Evolutionary conservation across 30 jellyfish, hydroid and myxozoan genomes (phyloP), one percentile per base, ranked within the genome.

Genomic region (Nemopilema nomurai): DNA sequence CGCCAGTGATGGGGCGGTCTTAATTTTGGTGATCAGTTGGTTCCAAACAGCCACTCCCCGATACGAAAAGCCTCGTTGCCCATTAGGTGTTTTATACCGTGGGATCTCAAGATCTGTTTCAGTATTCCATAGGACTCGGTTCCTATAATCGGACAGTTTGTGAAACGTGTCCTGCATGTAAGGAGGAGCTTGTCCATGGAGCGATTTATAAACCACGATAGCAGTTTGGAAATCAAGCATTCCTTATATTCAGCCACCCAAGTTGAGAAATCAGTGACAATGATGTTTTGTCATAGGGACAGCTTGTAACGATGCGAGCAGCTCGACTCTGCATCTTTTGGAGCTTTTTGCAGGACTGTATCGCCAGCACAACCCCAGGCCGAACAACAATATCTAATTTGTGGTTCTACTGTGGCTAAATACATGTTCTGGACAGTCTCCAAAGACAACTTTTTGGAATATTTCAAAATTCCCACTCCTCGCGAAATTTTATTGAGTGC

Each of bases 61-160:
- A 77, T 51, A 62, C 69, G 79, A 78, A 22, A 53, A 78, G 69
- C 88, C 62, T 17, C 79, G 88, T 26, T 78, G 88, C 79, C 88
- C 78, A 33, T 78, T 26, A 1, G 88, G 62, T 8, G 79, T 67
- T 68, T 50, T 70, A 65, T 23, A 51, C 22, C 63, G 53, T 25
- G 77, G 79, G 0, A 77, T 77, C 65, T 25, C 68, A 53, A 77
- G 87, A 24, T 77, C 31, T n/a, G 87, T 51, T 18, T 28, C 65
- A 53, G 79, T 77, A 51, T 24, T 50, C 78, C 65, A 67, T 29
- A 63, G 78, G 79, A 53, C 31, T 25, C 87, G 77, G 64, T 53
- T 22, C 64, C 77, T n/a, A 51, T 21, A 49, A 41, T 67, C 91
- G n/a, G 91, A 67, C 49, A 82, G 1, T 82, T 82, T 81, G 65